Percentiles rank a stretch among this genome's conserved stretches.
phyloP scores from a whole-genome alignment of 2,113 vertebrate species.

The Lycaon pictus region DNA sequence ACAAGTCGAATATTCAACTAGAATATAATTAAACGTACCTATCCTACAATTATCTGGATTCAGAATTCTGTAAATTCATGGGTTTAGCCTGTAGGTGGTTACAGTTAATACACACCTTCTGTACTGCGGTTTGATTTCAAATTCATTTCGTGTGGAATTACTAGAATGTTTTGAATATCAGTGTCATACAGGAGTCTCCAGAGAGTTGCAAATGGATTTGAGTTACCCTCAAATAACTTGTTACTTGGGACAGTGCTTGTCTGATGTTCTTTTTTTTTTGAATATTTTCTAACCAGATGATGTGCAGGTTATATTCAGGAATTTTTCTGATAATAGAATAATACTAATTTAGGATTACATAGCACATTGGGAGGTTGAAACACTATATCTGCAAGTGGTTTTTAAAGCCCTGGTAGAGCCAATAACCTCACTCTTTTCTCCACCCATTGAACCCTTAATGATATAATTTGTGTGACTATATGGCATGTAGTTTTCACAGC shows the following conservation, averaged over 20 bases:
- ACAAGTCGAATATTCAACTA: constrained; percentile 58
- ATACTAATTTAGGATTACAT: neutral
- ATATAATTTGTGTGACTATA: neutral
- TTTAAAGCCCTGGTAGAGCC: constrained; percentile 20
- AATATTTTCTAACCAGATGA: constrained; percentile 38
- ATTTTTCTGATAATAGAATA: neutral
- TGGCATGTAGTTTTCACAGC: constrained; percentile 8
- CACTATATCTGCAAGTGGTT: neutral
- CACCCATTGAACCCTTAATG: neutral
- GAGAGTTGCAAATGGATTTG: constrained; percentile 44
- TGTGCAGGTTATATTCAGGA: neutral
- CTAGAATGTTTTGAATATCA: constrained; percentile 32
- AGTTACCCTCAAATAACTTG: neutral
- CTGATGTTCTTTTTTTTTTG: neutral
- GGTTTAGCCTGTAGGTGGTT: constrained; percentile 48
- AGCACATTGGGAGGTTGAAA: neutral
- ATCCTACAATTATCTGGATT: constrained; percentile 13
- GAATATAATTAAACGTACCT: constrained; percentile 27
- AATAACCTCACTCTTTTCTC: neutral
- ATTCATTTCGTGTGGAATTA: constrained; percentile 54
- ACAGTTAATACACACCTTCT: constrained; percentile 29
- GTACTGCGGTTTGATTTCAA: constrained; percentile 34
- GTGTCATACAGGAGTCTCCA: neutral
- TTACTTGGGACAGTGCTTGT: neutral
- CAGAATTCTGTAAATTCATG: constrained; percentile 31